Percentiles rank a stretch among this genome's conserved stretches.
These are phyloP conservation scores for Sepiola atlantica DNA, from an alignment of 2,888 invertebrate genomes.

Conservation along the genomic window DNA sequence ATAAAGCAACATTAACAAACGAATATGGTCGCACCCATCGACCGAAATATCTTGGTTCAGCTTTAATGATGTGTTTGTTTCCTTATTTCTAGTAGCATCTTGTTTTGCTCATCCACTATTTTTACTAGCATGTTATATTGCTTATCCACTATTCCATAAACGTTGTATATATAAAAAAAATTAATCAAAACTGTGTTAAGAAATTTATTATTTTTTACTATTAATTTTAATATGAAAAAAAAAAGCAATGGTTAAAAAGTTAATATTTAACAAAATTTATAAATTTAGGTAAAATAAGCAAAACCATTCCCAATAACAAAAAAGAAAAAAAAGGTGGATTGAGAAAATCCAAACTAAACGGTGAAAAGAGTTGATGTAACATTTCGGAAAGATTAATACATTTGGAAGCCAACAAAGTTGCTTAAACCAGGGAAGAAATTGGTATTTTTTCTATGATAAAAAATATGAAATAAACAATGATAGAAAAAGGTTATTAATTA, in stretches of 20 bases:
- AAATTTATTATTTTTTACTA: no score
- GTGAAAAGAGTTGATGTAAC: background rate
- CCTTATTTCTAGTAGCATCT: no score
- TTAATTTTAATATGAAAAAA: background rate
- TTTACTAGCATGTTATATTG: no score
- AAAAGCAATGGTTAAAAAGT: background rate
- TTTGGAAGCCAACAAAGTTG: background rate
- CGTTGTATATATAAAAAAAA: background rate
- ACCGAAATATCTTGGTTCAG: no score
- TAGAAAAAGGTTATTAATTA: background rate
- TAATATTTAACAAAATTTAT: background rate
- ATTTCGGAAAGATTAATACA: background rate
- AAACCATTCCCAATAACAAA: background rate
- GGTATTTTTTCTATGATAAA: background rate
- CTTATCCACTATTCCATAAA: no score
- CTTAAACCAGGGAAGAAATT: background rate
- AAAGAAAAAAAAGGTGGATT: background rate
- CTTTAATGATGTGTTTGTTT: no score
- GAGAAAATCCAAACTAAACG: background rate
- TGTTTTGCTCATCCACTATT: no score
- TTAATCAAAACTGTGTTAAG: background rate
- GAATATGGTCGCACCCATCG: no score
- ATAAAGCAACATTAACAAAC: no score
- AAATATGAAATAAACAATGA: background rate
- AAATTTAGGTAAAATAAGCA: background rate